Evolutionary conservation across 2,113 vertebrate species (phyloP).

Genomic region (Hydrochoerus hydrochaeris): DNA sequence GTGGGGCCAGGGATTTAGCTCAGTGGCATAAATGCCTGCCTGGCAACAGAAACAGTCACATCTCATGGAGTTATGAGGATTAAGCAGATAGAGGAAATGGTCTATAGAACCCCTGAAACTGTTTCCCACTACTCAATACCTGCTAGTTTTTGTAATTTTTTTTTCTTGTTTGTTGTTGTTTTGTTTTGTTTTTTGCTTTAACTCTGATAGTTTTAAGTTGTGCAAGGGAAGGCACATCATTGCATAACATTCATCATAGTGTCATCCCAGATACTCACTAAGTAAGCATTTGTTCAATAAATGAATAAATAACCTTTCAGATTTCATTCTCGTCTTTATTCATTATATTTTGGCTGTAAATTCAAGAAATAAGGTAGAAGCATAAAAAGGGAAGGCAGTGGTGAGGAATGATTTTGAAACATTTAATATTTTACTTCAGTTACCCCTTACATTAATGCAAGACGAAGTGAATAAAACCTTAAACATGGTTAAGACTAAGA

Average conservation of each 20-base stretch:
- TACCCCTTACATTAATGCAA: background rate
- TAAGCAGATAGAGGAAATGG: background rate
- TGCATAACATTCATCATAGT: background rate
- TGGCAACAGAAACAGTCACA: background rate
- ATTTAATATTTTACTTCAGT: background rate
- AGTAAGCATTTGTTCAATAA: background rate
- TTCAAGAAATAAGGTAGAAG: slow-evolving; percentile 3
- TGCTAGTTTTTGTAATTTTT: background rate
- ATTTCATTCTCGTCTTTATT: background rate
- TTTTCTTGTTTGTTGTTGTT: background rate
- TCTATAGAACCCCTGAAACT: background rate
- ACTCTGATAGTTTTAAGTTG: background rate
- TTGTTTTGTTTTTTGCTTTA: background rate
- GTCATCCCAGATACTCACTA: background rate
- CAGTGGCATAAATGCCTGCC: too few species aligned
- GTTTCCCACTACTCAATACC: background rate
- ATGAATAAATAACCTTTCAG: background rate
- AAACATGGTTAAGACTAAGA: background rate
- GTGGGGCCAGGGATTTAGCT: too few species aligned
- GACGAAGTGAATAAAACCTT: background rate
- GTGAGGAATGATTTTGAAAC: background rate
- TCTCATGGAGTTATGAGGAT: background rate
- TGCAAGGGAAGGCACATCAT: background rate
- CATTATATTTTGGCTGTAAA: background rate
- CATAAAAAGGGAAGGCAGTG: background rate